phyloP scores from a whole-genome alignment of 2,888 invertebrate genomes.

The Caenorhabditis sp. region DNA sequence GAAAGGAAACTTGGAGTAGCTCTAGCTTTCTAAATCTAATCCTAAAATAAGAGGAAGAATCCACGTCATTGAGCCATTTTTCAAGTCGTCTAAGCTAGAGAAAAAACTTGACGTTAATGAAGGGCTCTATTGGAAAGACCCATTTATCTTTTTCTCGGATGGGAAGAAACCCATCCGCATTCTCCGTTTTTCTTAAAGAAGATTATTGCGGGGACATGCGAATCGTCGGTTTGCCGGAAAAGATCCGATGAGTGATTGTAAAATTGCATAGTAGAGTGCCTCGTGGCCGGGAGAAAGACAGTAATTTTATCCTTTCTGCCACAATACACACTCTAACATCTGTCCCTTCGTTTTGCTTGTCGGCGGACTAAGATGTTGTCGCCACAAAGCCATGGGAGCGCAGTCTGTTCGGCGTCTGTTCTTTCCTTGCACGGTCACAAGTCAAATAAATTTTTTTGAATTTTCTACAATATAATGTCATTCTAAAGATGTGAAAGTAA shows the following conservation, averaged over 20 bases:
- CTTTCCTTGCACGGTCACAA: conserved; percentile 13
- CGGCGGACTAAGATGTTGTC: conserved; percentile 17
- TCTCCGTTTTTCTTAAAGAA: background rate
- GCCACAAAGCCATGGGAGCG: conserved; percentile 17
- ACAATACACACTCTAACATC: conserved; percentile 60
- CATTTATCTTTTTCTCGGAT: conserved; percentile 4
- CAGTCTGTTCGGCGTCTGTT: conserved; percentile 9
- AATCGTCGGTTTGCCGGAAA: background rate
- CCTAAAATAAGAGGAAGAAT: background rate
- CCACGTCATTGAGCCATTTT: background rate
- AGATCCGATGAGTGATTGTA: conserved; percentile 50
- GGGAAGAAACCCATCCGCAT: conserved; percentile 20
- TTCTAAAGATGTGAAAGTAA: background rate
- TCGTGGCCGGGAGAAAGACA: conserved; percentile 22
- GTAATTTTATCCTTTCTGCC: conserved; percentile 55
- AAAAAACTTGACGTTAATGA: conserved; percentile 22
- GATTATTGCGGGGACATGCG: conserved; percentile 23
- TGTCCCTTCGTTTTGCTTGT: conserved; percentile 37
- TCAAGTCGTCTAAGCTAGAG: background rate
- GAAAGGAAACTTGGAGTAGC: background rate
- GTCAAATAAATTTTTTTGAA: conserved; percentile 43
- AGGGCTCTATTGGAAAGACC: conserved; percentile 10
- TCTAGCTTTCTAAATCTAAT: background rate
- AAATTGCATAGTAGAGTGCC: conserved; percentile 41
- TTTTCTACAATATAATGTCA: conserved; percentile 26